phyloP scores from a whole-genome alignment of 2,888 invertebrate genomes.

The Catocala fraxini region DNA sequence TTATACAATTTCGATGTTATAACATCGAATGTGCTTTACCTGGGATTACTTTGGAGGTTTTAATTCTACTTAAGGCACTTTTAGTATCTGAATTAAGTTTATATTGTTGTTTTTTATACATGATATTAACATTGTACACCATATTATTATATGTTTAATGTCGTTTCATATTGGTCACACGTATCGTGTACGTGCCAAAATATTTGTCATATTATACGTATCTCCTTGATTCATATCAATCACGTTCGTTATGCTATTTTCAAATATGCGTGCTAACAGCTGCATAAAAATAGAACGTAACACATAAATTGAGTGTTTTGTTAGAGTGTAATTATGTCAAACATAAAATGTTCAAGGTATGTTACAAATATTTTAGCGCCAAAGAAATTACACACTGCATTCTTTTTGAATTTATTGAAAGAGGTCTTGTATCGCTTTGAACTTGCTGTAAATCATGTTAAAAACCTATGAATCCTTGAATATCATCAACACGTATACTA shows the following conservation, averaged over 20 bases:
- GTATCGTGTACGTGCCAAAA: background rate
- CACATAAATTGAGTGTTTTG: slow-evolving; percentile 31
- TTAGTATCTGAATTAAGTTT: too few relatives aligned
- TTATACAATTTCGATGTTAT: too few relatives aligned
- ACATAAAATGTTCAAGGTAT: slow-evolving; percentile 49
- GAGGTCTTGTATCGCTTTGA: slow-evolving; percentile 39
- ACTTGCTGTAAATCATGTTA: slow-evolving; percentile 49
- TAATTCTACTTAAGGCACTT: too few relatives aligned
- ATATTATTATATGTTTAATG: too few relatives aligned
- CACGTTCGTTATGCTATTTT: slow-evolving; percentile 14
- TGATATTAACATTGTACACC: too few relatives aligned
- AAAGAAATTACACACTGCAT: slow-evolving; percentile 35
- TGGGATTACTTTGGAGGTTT: too few relatives aligned
- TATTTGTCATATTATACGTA: slow-evolving; percentile 15
- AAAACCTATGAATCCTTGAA: slow-evolving; percentile 49
- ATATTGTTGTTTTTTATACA: too few relatives aligned
- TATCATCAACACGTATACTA: slow-evolving; percentile 46
- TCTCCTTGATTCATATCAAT: slow-evolving; percentile 12
- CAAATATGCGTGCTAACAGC: slow-evolving; percentile 17
- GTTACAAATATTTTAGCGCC: slow-evolving; percentile 51
- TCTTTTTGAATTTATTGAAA: slow-evolving; percentile 42
- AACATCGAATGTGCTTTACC: too few relatives aligned
- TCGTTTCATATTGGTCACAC: too few relatives aligned
- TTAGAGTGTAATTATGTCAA: slow-evolving; percentile 42
- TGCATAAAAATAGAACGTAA: slow-evolving; percentile 31